These are phyloP conservation scores for Lumbricus terrestris DNA, from an alignment of 2,888 invertebrate species.

Conservation along the genomic window DNA sequence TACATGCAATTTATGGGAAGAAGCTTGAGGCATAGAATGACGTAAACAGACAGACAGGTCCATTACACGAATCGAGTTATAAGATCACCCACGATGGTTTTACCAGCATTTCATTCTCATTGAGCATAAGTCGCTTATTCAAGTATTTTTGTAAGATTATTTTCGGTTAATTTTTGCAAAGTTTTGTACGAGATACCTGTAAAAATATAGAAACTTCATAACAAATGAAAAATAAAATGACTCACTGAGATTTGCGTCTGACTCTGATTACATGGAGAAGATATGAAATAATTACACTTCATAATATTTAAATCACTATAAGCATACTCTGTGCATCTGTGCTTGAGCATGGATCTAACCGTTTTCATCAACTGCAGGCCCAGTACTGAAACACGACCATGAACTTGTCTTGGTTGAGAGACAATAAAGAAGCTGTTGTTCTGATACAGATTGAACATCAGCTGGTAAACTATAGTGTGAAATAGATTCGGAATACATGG, in stretches of 20 bases:
- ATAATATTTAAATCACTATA: neutral
- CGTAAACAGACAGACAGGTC: neutral
- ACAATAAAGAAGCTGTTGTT: neutral
- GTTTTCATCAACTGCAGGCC: neutral
- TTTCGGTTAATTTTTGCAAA: neutral
- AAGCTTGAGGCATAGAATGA: too few species aligned
- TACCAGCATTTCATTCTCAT: neutral
- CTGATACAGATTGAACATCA: neutral
- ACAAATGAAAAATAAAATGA: neutral
- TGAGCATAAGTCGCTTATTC: neutral
- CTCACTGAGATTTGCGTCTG: neutral
- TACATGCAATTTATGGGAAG: neutral
- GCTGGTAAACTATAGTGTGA: neutral
- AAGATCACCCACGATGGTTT: neutral
- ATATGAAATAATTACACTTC: neutral
- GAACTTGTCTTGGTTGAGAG: neutral
- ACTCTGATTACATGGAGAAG: neutral
- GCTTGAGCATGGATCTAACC: too few species aligned
- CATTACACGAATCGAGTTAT: neutral
- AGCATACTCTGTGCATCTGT: neutral
- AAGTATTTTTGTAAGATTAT: neutral
- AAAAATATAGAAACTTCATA: neutral
- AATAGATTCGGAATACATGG: neutral
- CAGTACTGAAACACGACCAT: neutral
- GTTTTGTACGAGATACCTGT: neutral